Base-by-base conservation (phyloP, 2,888 invertebrate genomes). In the Acanthosoma haemorrhoidale region DNA sequence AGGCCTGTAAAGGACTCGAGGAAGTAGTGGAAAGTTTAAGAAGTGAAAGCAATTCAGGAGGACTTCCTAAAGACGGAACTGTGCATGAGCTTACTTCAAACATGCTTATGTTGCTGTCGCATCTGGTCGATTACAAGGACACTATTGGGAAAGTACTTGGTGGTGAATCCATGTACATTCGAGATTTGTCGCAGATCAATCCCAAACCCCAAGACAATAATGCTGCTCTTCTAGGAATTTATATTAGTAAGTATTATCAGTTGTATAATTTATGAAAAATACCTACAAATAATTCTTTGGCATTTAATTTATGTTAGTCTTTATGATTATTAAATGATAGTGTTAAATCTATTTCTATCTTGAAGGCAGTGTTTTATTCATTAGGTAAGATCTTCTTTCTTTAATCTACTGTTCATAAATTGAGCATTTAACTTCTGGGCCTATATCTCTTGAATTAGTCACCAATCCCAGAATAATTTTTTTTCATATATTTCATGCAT, bases 21-120 rank as follows among this genome's bases (percentile, higher is more conserved):
- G 95, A 95, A 78, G 96, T 96, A 80, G 87, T 94, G 71, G 96
- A 96, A 77, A 92, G 90, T 71, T 87, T 96, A 32, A 85, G 91
- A 73, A 84, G 84, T 25, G 93, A 93, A 79, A 83, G 84, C 60
- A 89, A 89, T 74, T 87, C 88, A 71, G 89, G 89, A 76, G 89
- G 89, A 76, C 87, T 97, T 77, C 96, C 98, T 0, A 91, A 90
- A 79, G 99, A 99, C 83, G 99, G 98, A 71, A 99, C 98, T 0
- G 98, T 98, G 34, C 97, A 97, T 79, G 96, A 98, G 81, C 84
- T 96, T 71, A 96, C 96, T 0, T 94, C 92, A 73, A 96, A 96
- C 78, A 94, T 96, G 57, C 86, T 96, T 75, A 92, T 95, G 78
- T 93, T 96, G 81, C 84, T 94, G 76, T 94, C 94, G 79, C 92